These are phyloP conservation scores for Okapia johnstoni DNA, from an alignment of 2,113 vertebrate genomes.

Conservation along the genomic window DNA sequence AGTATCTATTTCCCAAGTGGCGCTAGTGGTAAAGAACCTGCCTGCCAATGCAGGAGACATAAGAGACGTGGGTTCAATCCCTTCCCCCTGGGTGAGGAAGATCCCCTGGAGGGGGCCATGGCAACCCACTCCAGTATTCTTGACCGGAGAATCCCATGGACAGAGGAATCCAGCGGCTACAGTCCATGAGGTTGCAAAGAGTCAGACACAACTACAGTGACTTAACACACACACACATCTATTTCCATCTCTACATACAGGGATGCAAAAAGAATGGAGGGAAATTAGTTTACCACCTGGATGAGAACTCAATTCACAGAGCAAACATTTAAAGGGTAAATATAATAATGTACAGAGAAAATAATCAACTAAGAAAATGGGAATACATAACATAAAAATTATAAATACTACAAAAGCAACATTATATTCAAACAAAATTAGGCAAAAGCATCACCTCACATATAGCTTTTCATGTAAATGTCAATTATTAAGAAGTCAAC, in stretches of 20 bases:
- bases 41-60: background rate
- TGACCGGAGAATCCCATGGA: background rate
- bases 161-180: background rate
- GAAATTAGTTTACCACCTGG: background rate
- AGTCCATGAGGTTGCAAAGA: background rate
- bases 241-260: background rate
- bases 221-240: background rate
- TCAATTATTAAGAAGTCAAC: background rate
- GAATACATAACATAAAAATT: background rate
- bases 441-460: background rate
- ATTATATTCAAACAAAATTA: constrained; percentile 6
- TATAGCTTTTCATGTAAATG: background rate
- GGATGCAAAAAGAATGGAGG: background rate
- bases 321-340: background rate
- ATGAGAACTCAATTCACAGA: background rate
- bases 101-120: background rate
- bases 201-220: background rate
- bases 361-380: background rate
- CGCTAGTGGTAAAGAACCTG: background rate
- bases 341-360: background rate
- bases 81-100: background rate
- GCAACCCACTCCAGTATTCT: background rate
- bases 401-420: constrained; percentile 3
- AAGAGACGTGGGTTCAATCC: background rate
- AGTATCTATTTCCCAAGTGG: background rate